A percentile compares a stretch with the other conserved stretches of the same genome.
These are phyloP conservation scores for Eremophila alpestris DNA, from an alignment of 2,797 vertebrate genomes.

Conservation along the genomic window DNA sequence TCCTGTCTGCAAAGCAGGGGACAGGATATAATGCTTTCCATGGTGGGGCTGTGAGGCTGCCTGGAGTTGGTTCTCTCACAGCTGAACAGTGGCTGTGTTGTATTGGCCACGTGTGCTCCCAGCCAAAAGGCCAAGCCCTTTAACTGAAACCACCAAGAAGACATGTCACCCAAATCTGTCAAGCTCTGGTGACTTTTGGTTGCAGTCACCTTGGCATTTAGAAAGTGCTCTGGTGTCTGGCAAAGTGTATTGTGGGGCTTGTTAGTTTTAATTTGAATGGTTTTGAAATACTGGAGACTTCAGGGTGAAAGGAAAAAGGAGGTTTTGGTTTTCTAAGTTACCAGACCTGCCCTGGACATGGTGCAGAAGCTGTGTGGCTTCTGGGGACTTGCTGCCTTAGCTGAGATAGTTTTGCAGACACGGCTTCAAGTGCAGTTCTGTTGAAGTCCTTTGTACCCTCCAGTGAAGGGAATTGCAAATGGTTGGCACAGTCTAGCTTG, in stretches of 20 bases:
- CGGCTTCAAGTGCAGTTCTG: neutral
- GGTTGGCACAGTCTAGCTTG: neutral
- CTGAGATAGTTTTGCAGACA: neutral
- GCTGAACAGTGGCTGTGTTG: neutral
- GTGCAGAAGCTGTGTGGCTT: neutral
- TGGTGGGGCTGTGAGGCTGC: neutral
- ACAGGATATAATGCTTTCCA: neutral
- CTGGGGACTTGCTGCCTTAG: neutral
- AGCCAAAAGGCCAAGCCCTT: neutral
- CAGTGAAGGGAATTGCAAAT: neutral
- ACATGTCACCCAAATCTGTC: neutral
- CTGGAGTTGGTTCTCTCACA: neutral
- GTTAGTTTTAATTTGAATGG: neutral
- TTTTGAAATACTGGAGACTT: neutral
- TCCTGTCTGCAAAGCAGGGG: neutral
- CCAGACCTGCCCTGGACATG: neutral
- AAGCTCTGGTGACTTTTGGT: neutral
- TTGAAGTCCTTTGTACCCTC: neutral
- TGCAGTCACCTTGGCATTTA: slow-evolving; percentile 28
- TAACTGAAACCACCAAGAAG: neutral
- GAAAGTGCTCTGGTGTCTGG: slow-evolving; percentile 25
- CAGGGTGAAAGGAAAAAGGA: neutral
- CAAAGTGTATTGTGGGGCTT: neutral
- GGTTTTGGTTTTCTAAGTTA: neutral
- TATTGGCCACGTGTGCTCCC: rapidly evolving